Conservation (phyloP, 2,797 vertebrate genomes). For the Streptopelia turtur region DNA sequence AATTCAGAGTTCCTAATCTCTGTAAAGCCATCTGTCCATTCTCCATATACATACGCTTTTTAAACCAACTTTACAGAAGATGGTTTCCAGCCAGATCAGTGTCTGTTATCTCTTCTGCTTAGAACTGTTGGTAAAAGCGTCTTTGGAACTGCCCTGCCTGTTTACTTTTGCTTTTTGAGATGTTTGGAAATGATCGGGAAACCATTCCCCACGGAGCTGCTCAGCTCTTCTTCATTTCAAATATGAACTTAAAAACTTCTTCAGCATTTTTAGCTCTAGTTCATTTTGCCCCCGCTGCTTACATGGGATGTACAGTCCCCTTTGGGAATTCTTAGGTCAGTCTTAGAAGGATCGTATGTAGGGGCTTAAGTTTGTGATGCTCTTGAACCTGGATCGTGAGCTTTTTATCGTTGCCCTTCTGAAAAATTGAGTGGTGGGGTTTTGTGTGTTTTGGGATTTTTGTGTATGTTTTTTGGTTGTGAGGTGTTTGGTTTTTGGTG, state of each 20-base stretch:
- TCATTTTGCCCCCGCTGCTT: background rate
- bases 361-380: background rate
- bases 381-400: background rate
- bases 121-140: background rate
- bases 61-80: background rate
- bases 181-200: background rate
- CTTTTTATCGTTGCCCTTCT: background rate
- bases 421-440: background rate
- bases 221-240: background rate
- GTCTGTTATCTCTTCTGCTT: background rate
- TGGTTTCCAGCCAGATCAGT: background rate
- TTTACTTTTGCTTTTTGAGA: background rate
- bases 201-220: background rate
- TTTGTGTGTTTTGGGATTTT: too few relatives aligned
- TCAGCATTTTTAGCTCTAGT: background rate
- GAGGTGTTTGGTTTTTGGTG: too few relatives aligned
- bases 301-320: fast-evolving
- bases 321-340: background rate
- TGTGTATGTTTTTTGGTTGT: too few relatives aligned
- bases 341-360: background rate
- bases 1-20: background rate
- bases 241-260: background rate
- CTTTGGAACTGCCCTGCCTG: background rate
- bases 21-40: fast-evolving
- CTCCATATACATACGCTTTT: background rate